phyloP scores from a whole-genome alignment of 1,140 invertebrate genomes.

The Nasonia giraulti region DNA sequence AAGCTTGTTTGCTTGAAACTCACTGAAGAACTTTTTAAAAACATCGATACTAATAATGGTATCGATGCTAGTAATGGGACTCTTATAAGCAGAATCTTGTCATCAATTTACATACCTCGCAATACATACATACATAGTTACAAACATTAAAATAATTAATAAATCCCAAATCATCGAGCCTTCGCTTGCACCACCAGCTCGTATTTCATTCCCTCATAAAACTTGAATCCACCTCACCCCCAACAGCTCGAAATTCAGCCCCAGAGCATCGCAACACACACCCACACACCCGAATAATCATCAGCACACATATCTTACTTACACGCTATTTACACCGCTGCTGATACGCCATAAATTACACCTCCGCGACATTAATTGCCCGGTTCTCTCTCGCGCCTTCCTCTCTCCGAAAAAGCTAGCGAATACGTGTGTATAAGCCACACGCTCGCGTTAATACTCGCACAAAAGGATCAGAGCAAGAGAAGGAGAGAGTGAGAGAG shows the following conservation, averaged over 20 bases:
- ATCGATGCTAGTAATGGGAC: too few relatives aligned
- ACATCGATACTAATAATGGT: too few relatives aligned
- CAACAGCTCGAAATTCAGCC: too few relatives aligned
- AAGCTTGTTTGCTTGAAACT: too few relatives aligned
- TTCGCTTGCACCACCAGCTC: not conserved
- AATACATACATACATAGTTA: too few relatives aligned
- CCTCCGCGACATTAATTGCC: slow-evolving; percentile 42
- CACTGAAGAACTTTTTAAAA: too few relatives aligned
- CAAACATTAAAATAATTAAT: not conserved
- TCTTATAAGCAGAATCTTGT: too few relatives aligned
- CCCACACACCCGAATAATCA: slow-evolving; percentile 17
- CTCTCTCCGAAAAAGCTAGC: not conserved
- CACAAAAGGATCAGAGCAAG: slow-evolving; percentile 15
- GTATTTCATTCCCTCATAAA: not conserved
- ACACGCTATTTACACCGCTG: slow-evolving; percentile 38
- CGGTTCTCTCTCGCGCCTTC: slow-evolving; percentile 4
- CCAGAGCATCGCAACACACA: not conserved
- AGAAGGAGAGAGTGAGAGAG: not conserved
- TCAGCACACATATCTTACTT: slow-evolving; percentile 29
- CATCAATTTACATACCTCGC: too few relatives aligned
- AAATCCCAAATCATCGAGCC: not conserved
- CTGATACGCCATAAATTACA: slow-evolving; percentile 46
- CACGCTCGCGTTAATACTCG: slow-evolving; percentile 33
- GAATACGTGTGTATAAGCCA: not conserved
- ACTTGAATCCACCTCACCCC: not conserved